A percentile compares a stretch with the other conserved stretches of the same genome.
Conservation (phyloP, 2,797 vertebrate genomes). For the Bradypus variegatus region DNA sequence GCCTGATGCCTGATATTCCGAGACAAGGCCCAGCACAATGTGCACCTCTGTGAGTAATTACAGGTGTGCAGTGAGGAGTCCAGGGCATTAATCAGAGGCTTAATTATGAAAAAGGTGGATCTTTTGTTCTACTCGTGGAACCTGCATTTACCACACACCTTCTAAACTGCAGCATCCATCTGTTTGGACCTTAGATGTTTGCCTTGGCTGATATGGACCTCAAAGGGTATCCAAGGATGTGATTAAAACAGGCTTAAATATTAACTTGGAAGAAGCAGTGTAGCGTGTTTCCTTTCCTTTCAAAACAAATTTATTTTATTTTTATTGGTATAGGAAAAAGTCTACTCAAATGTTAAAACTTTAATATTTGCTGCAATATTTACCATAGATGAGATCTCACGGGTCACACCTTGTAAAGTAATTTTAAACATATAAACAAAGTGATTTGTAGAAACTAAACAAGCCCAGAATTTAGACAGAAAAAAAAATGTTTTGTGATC, state of each 20-base stretch:
- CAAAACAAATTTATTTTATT: constrained; percentile 48
- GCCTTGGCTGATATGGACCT: constrained; percentile 75
- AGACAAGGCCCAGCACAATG: constrained; percentile 70
- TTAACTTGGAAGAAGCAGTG: constrained; percentile 74
- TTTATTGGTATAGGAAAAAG: constrained; percentile 61
- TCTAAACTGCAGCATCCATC: constrained; percentile 76
- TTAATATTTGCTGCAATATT: constrained; percentile 50
- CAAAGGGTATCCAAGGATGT: constrained; percentile 75
- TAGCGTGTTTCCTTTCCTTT: constrained; percentile 27
- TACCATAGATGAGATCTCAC: background rate
- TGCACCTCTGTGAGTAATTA: constrained; percentile 80
- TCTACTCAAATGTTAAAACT: constrained; percentile 64
- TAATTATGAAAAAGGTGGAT: constrained; percentile 75
- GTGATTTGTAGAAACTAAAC: constrained; percentile 29
- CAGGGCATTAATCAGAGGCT: constrained; percentile 74
- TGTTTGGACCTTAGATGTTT: constrained; percentile 79
- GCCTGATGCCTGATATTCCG: constrained; percentile 70
- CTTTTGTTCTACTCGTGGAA: constrained; percentile 74
- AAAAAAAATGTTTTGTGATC: constrained; percentile 3
- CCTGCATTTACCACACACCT: constrained; percentile 67
- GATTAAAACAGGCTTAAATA: constrained; percentile 81
- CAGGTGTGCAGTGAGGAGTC: constrained; percentile 79
- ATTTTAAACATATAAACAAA: background rate
- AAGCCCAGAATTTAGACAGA: background rate
- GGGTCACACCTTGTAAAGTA: background rate